These are phyloP conservation scores for Brachionus sp. DNA, from an alignment of 1,140 invertebrate genomes.

Conservation along the genomic window DNA sequence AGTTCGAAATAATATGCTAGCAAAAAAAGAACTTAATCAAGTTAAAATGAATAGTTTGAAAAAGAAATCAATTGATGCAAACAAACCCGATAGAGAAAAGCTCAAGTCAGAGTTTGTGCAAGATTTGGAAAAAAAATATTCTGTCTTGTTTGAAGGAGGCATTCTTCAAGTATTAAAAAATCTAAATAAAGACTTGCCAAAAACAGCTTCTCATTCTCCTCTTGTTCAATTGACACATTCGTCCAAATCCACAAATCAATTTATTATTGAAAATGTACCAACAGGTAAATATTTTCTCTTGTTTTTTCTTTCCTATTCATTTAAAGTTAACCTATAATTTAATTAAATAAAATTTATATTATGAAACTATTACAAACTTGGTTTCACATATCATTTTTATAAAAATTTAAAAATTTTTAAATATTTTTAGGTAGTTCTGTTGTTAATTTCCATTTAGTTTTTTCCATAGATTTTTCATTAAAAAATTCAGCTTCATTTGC, in stretches of 20 bases:
- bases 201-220: background rate
- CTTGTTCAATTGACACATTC: background rate
- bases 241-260: background rate
- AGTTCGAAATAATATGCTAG: conserved; percentile 6
- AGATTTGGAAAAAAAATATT: conserved; percentile 27
- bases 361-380: too few relatives aligned
- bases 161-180: background rate
- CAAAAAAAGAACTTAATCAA: background rate
- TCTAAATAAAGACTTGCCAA: background rate
- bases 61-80: conserved; percentile 17
- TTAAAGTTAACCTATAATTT: too few relatives aligned
- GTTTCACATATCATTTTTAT: too few relatives aligned
- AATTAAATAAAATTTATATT: too few relatives aligned
- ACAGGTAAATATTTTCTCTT: background rate
- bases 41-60: conserved; percentile 11
- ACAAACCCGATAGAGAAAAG: background rate
- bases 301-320: too few relatives aligned
- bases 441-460: too few relatives aligned
- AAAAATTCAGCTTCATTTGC: too few relatives aligned
- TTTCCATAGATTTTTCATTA: too few relatives aligned
- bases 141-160: background rate
- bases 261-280: background rate
- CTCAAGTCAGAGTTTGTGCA: background rate
- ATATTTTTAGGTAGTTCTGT: too few relatives aligned
- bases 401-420: too few relatives aligned